Evolutionary conservation across 2,888 invertebrate species (phyloP).

Genomic region (Caenorhabditis sp.): DNA sequence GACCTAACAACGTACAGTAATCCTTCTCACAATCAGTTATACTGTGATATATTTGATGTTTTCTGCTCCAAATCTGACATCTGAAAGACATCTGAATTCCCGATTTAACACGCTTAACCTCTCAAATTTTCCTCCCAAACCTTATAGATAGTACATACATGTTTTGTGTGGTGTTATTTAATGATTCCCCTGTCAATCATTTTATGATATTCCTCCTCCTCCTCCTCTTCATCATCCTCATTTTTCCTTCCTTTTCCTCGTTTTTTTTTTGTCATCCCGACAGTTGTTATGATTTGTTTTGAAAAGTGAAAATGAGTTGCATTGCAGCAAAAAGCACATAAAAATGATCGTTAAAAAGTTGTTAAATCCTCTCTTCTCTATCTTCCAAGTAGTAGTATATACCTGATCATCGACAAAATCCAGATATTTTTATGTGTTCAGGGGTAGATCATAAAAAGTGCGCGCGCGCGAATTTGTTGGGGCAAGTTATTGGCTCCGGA

Average conservation of each 20-base stretch:
- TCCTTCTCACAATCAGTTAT: too few relatives aligned
- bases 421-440: not conserved
- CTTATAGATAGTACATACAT: too few relatives aligned
- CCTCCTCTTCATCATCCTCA: too few relatives aligned
- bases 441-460: not conserved
- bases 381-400: not conserved
- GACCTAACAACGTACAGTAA: too few relatives aligned
- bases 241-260: not conserved
- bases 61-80: too few relatives aligned
- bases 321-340: not conserved
- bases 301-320: conserved; percentile 1
- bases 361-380: not conserved
- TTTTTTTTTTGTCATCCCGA: not conserved
- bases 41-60: too few relatives aligned
- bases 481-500: not conserved
- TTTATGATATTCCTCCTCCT: too few relatives aligned
- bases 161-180: too few relatives aligned
- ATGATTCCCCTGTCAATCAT: too few relatives aligned
- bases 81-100: too few relatives aligned
- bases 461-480: not conserved
- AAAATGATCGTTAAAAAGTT: conserved; percentile 1
- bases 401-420: not conserved
- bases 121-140: too few relatives aligned
- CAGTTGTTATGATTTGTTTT: conserved; percentile 1
- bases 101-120: too few relatives aligned